Evolutionary conservation across 2,797 vertebrate genomes (phyloP), one percentile per base, ranked within the genome.

Genomic region (Pipistrellus nathusii): DNA sequence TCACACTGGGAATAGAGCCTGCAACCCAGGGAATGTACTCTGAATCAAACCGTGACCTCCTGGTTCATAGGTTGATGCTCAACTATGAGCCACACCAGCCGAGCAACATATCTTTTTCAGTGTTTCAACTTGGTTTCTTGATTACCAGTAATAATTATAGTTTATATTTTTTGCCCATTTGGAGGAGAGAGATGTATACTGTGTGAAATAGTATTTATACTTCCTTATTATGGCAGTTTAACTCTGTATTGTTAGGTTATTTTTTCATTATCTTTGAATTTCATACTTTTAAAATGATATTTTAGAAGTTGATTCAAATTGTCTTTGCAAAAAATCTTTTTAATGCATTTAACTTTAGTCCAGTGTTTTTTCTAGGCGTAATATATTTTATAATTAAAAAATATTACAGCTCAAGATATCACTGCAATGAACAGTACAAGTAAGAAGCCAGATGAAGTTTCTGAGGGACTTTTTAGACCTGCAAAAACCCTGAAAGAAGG

Each of bases 401-500:
- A 83, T 62, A 69, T 93, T 96, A 15, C 72, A 97, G 97, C 93
- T 96, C 93, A 98, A 98, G 96, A 97, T 88, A 95, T 27, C 59
- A 32, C 97, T 78, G 75, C 90, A 95, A 64, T 97, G 64, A 98
- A 97, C 91, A 98, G 95, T 93, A 96, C 89, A 96, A 97, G 83
- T 97, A 98, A 98, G 97, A 98, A 98, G 83, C 92, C 90, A 78
- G 97, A 98, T 96, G 98, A 99, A 69, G 99, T 99, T 12, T 99
- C 98, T 64, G 98, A 99, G 85, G 99, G 98, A 41, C 98, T 98
- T 88, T 99, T 99, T 87, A 99, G 99, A 98, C 99, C 99, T 96
- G 99, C 99, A 1, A 99, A 99, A 97, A 73, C 97, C 64, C 97
- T 99, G 91, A 99, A 99, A 98, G 98, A 99, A 97, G 99, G 99